A percentile compares a stretch with the other conserved stretches of the same genome.
These are phyloP conservation scores for Drosophila nasuta DNA, from an alignment of 1,140 invertebrate species.

Conservation along the genomic window DNA sequence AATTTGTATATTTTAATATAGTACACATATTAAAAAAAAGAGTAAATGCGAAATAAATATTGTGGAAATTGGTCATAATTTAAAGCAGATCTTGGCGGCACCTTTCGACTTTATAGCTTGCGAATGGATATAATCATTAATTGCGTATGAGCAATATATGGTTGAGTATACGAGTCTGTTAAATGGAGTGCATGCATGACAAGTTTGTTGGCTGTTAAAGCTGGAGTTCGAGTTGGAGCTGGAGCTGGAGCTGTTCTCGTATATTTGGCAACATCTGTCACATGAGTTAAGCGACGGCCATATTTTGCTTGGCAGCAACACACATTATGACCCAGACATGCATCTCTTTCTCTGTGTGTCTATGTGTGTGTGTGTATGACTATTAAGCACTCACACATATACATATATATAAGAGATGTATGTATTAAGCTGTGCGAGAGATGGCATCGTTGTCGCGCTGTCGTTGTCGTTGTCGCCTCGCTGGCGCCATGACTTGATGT, in stretches of 20 bases:
- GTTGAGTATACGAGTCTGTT: background rate
- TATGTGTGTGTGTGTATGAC: background rate
- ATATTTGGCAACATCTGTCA: slow-evolving; percentile 28
- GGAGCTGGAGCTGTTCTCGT: background rate
- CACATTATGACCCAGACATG: slow-evolving; percentile 40
- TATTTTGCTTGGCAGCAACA: slow-evolving; percentile 30
- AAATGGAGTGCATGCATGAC: background rate
- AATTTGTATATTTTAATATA: background rate
- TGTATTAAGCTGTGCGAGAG: slow-evolving; percentile 50
- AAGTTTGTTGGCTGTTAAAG: background rate
- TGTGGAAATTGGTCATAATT: background rate
- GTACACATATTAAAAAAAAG: too few species aligned
- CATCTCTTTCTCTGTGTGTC: background rate
- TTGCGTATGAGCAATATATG: background rate
- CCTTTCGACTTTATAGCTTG: background rate
- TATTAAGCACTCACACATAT: slow-evolving; percentile 18
- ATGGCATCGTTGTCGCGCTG: slow-evolving; percentile 51
- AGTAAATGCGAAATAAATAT: background rate
- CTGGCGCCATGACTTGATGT: slow-evolving; percentile 58
- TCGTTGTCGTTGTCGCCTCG: slow-evolving; percentile 61
- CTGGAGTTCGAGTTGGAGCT: background rate
- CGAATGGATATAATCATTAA: slow-evolving; percentile 9
- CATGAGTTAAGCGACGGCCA: slow-evolving; percentile 27
- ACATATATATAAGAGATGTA: background rate
- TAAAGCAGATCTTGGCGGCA: background rate